Conservation (phyloP, 2,888 invertebrate genomes). For the Drosophila colorata region DNA sequence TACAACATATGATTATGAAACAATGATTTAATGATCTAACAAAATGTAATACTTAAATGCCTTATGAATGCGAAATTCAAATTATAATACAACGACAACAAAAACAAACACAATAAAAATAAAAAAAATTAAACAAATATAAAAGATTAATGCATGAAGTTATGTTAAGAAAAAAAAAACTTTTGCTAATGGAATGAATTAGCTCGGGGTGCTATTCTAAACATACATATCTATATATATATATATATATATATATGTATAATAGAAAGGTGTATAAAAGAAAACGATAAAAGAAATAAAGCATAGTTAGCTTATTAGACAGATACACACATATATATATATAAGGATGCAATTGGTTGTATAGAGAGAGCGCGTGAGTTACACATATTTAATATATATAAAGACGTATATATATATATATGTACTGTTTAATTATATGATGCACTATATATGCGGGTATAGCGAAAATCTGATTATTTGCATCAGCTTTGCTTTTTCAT, state of each 20-base stretch:
- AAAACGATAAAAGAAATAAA: conserved; percentile 8
- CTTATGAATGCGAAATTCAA: conserved; percentile 33
- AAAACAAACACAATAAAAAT: conserved; percentile 33
- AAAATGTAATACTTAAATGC: conserved; percentile 51
- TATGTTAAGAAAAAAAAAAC: conserved; percentile 29
- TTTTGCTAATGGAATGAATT: conserved; percentile 75
- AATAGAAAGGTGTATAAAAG: too few relatives aligned
- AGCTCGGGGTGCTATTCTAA: conserved; percentile 46
- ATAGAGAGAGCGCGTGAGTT: conserved; percentile 36
- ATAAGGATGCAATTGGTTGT: conserved; percentile 19
- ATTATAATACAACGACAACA: conserved; percentile 35
- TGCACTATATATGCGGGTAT: conserved; percentile 14
- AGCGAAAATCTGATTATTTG: conserved; percentile 33
- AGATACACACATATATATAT: conserved; percentile 44
- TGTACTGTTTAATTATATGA: conserved; percentile 15
- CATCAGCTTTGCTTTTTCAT: conserved; percentile 22
- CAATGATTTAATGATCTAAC: conserved; percentile 64
- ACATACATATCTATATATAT: conserved; percentile 7
- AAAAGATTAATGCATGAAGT: conserved; percentile 9
- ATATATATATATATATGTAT: conserved; percentile 2
- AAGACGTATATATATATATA: conserved; percentile 9
- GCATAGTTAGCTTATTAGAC: conserved; percentile 30
- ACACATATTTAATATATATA: conserved; percentile 25
- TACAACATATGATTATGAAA: conserved; percentile 81
- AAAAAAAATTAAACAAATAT: background rate